Evolutionary conservation across 2,888 invertebrate species (phyloP), one percentile per base, ranked within the genome.

Genomic region (Nasonia oneida): DNA sequence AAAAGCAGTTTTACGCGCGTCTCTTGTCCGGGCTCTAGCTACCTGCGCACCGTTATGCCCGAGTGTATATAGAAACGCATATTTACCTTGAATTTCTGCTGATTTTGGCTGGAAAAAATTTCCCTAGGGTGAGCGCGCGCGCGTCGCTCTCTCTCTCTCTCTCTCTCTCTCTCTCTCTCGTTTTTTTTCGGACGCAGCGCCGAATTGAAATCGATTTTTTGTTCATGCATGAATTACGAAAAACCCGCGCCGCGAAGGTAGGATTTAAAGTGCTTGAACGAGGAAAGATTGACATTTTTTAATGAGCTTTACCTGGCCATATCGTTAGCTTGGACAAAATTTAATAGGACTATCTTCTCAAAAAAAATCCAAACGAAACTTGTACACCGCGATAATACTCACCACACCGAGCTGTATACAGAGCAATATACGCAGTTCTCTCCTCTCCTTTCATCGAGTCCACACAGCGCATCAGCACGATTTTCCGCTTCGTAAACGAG

Each of bases 191-290:
- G 29, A 1, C 50, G 37, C 12, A 23, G 18, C 39, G 37, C 42
- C 37, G 57, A 75, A 73, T 50, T 50, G 64, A 82, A 73, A 75
- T 47, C 82, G 82, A 82, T 82, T 70, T 80, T 53, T 57, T 61
- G 23, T n/a, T 33, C 33, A 82, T 75, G 82, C 67, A 75, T 82
- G 15, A 64, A 64, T 64, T 29, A 64, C 2, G 33, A 33, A 67
- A 67, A 67, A 67, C 1, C 12, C 4, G 14, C 29, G 29, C 29
- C 29, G 29, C 29, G 29, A 29, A 33, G 33, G 12, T 2, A 33
- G 12, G 29, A 12, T 67, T 67, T 33, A 0, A 6, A 61, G 23
- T 23, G 8, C 10, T 53, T 53, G 15, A 50, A 3, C 15, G 50
- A 8, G 6, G 2, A 61, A 61, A 61, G 18, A 61, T 61, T 6